Conservation (phyloP, 2,797 vertebrate genomes). For the Lepilemur septentrionalis region DNA sequence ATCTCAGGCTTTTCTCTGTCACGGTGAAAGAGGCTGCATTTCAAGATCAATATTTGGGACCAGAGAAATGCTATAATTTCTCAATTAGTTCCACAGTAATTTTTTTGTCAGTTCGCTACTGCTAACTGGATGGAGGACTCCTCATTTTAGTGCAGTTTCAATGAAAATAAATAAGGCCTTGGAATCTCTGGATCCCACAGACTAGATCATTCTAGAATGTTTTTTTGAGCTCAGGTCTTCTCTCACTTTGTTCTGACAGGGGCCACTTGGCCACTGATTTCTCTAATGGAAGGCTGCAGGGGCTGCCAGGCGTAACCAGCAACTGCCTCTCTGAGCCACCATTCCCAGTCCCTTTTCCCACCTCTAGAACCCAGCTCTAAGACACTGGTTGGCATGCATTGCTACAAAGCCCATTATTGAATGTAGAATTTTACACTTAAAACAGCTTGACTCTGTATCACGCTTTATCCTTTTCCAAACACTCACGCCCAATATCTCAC, state of each 20-base stretch:
- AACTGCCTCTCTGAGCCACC: accelerated
- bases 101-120: not conserved
- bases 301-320: accelerated
- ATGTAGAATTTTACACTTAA: constrained; percentile 23
- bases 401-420: not conserved
- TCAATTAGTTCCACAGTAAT: not conserved
- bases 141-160: not conserved
- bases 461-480: not conserved
- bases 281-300: not conserved
- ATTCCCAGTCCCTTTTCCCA: not conserved
- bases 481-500: not conserved
- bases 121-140: constrained; percentile 41
- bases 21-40: not conserved
- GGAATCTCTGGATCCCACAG: not conserved
- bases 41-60: constrained; percentile 56
- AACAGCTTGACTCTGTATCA: not conserved
- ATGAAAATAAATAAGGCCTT: not conserved
- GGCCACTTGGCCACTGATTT: not conserved
- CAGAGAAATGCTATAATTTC: not conserved
- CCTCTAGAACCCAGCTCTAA: not conserved
- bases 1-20: not conserved
- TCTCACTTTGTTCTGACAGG: not conserved
- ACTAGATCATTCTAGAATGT: not conserved
- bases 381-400: not conserved
- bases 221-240: not conserved